Percentiles rank a stretch among this genome's conserved stretches.
These are phyloP conservation scores for Lochmaea crataegi DNA, from an alignment of 2,888 invertebrate species.

Conservation along the genomic window DNA sequence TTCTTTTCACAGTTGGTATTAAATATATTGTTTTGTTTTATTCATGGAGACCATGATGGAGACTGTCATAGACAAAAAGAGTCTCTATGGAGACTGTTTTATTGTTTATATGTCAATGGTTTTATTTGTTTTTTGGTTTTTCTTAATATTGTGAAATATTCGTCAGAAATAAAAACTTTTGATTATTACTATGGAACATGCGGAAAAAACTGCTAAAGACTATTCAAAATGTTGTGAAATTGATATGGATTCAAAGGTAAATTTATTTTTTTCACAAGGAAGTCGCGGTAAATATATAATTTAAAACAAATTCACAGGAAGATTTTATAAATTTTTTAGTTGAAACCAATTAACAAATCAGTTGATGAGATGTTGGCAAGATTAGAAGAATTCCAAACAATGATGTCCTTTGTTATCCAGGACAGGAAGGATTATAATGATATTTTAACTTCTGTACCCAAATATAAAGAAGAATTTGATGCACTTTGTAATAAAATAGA, in stretches of 20 bases:
- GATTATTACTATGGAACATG: conserved; percentile 19
- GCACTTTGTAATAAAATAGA: conserved; percentile 54
- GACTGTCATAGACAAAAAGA: too few species aligned
- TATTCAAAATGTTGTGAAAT: conserved; percentile 31
- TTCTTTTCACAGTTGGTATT: too few species aligned
- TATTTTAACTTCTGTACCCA: conserved; percentile 48
- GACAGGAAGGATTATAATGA: conserved; percentile 52
- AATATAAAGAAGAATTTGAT: conserved; percentile 49
- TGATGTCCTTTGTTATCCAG: conserved; percentile 53
- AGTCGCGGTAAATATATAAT: conserved; percentile 40
- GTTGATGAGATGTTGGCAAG: conserved; percentile 56
- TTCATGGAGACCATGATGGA: too few species aligned
- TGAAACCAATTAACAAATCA: conserved; percentile 50
- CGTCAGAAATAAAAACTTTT: not conserved
- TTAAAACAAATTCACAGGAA: conserved; percentile 48
- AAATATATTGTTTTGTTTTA: too few species aligned
- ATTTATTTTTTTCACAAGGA: not conserved
- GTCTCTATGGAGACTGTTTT: too few species aligned
- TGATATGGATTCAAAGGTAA: conserved; percentile 34
- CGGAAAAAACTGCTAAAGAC: conserved; percentile 30
- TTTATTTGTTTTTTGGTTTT: too few species aligned
- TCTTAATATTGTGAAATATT: too few species aligned
- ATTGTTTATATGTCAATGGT: too few species aligned
- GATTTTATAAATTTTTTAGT: conserved; percentile 42
- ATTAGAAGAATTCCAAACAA: conserved; percentile 57